Evolutionary conservation across 2,888 invertebrate species (phyloP).

Genomic region (Noctua janthina): DNA sequence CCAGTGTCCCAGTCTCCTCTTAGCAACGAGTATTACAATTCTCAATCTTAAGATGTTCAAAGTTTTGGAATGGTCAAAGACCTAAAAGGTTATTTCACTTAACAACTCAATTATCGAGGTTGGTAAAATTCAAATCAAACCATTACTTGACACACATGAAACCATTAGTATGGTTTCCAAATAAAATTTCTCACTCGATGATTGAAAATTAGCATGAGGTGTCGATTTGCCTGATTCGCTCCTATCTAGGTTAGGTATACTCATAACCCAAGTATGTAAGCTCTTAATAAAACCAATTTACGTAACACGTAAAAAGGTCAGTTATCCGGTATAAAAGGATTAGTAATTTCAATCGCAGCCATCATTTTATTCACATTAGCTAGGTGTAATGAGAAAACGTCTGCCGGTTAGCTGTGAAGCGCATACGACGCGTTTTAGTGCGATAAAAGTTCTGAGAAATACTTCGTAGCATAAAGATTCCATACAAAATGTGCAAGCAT

Average conservation of each 20-base stretch:
- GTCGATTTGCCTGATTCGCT: conserved; percentile 55
- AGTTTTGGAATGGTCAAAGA: neutral
- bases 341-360: conserved; percentile 80
- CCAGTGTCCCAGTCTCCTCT: neutral
- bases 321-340: conserved; percentile 79
- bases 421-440: conserved; percentile 68
- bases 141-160: conserved; percentile 49
- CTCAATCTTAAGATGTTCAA: neutral
- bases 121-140: conserved; percentile 43
- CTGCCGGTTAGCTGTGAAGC: conserved; percentile 67
- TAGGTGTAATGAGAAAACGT: conserved; percentile 79
- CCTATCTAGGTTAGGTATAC: conserved; percentile 50
- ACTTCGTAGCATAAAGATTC: conserved; percentile 16
- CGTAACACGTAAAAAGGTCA: conserved; percentile 76
- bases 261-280: conserved; percentile 52
- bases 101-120: conserved; percentile 59
- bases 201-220: conserved; percentile 63
- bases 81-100: conserved; percentile 41
- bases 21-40: conserved; percentile 14
- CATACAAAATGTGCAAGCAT: conserved; percentile 17
- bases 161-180: conserved; percentile 59
- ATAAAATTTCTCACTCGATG: conserved; percentile 54
- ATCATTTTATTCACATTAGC: conserved; percentile 86
- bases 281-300: conserved; percentile 65
- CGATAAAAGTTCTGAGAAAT: conserved; percentile 60